Conservation (phyloP, 2,113 vertebrate species). For the Carettochelys insculpta region DNA sequence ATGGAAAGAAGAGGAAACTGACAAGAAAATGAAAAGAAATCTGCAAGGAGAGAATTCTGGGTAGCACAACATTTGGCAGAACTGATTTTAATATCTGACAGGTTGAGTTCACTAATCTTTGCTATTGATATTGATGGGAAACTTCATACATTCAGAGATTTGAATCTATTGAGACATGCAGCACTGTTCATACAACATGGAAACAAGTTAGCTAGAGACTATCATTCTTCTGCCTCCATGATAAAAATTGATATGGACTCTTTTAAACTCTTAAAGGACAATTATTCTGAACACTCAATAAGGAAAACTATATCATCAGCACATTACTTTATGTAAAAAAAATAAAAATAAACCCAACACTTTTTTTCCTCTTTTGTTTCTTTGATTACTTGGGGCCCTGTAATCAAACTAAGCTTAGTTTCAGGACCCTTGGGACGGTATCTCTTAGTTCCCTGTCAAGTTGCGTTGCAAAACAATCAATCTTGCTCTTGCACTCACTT, state of each 20-base stretch:
- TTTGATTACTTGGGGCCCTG: slow-evolving; percentile 89
- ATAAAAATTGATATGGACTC: slow-evolving; percentile 76
- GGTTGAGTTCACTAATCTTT: slow-evolving; percentile 68
- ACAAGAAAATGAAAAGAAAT: slow-evolving; percentile 50
- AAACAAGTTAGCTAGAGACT: slow-evolving; percentile 79
- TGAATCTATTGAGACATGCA: slow-evolving; percentile 68
- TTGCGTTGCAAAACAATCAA: slow-evolving; percentile 93
- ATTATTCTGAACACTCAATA: slow-evolving; percentile 70
- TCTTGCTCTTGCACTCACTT: slow-evolving; percentile 83
- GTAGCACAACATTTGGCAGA: slow-evolving; percentile 53
- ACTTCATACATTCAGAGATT: slow-evolving; percentile 73
- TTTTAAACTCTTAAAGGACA: slow-evolving; percentile 75
- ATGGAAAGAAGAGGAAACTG: slow-evolving; percentile 47
- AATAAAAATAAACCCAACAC: slow-evolving; percentile 41
- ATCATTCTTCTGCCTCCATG: slow-evolving; percentile 68
- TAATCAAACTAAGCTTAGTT: slow-evolving; percentile 91
- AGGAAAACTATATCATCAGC: slow-evolving; percentile 61
- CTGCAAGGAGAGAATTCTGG: slow-evolving; percentile 53
- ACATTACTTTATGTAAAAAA: slow-evolving; percentile 72
- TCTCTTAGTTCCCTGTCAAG: slow-evolving; percentile 91
- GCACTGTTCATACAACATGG: slow-evolving; percentile 65
- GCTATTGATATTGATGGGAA: slow-evolving; percentile 68
- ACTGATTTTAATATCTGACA: slow-evolving; percentile 74
- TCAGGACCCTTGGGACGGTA: slow-evolving; percentile 86
- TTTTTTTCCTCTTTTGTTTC: slow-evolving; percentile 70